A percentile compares a stretch with the other conserved stretches of the same genome.
Conservation (phyloP, 2,797 vertebrate species). For the Malacoraja senta region DNA sequence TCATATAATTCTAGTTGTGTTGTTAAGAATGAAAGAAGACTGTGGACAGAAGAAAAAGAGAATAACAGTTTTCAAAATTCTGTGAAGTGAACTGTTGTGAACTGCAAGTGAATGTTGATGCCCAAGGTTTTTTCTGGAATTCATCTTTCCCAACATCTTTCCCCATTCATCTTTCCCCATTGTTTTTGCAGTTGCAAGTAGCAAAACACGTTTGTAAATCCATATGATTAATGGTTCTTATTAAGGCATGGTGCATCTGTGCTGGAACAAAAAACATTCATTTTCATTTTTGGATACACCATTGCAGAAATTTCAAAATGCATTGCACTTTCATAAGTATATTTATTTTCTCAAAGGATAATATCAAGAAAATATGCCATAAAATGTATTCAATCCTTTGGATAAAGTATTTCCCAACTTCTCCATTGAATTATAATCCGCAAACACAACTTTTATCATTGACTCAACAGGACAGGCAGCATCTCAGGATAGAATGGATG, state of each 20-base stretch:
- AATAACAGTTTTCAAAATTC: background rate
- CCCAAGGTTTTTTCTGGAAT: background rate
- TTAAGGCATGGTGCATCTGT: background rate
- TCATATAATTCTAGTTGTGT: background rate
- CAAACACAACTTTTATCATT: background rate
- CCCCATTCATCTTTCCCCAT: background rate
- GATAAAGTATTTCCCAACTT: background rate
- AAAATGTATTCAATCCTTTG: background rate
- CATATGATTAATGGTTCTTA: background rate
- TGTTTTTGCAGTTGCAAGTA: background rate
- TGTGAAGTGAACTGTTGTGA: too few relatives aligned
- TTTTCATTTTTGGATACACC: background rate
- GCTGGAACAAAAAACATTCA: background rate
- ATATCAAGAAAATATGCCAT: background rate
- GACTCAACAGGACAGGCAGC: too few relatives aligned
- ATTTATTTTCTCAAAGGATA: background rate
- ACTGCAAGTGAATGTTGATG: background rate
- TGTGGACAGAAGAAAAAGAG: background rate
- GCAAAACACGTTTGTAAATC: background rate
- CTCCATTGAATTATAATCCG: background rate
- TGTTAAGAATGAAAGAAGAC: background rate
- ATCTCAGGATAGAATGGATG: too few relatives aligned
- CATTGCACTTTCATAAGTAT: background rate
- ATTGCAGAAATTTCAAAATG: background rate
- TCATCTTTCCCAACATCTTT: background rate